Conservation (phyloP, 2,113 vertebrate species). For the Acinonyx jubatus region DNA sequence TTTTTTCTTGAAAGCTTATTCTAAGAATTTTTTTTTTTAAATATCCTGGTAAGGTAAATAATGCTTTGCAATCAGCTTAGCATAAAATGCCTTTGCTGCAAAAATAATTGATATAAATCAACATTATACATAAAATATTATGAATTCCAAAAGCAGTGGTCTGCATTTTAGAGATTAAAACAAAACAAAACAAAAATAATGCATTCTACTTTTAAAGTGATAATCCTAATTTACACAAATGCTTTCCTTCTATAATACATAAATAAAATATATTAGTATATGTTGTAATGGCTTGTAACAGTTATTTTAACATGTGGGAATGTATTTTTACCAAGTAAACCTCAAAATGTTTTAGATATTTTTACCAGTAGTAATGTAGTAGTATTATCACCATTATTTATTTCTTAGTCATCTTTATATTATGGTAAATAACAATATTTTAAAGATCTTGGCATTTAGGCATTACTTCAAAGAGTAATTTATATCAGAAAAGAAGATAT, state of each 20-base stretch:
- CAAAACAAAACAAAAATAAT: conserved; percentile 71
- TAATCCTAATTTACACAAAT: conserved; percentile 54
- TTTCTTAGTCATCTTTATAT: neutral
- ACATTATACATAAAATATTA: conserved; percentile 78
- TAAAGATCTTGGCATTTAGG: neutral
- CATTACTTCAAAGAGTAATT: neutral
- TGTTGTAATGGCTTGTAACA: conserved; percentile 34
- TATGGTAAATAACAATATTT: neutral
- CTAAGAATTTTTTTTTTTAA: neutral
- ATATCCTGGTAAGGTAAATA: conserved; percentile 43
- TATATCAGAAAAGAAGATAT: neutral
- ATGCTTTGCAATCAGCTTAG: conserved; percentile 73
- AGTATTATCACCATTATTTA: neutral
- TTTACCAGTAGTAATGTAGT: neutral
- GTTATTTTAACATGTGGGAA: neutral
- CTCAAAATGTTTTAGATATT: neutral
- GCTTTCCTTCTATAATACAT: conserved; percentile 65
- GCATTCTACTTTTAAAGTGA: neutral
- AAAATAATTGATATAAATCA: conserved; percentile 78
- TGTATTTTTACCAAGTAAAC: neutral
- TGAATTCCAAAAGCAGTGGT: conserved; percentile 70
- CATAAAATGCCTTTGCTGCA: conserved; percentile 57
- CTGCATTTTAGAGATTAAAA: conserved; percentile 73
- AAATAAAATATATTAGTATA: conserved; percentile 59
- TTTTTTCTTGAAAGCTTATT: conserved; percentile 11